Evolutionary conservation across 1,140 invertebrate genomes (phyloP).

Genomic region (Luehdorfia chinensis): DNA sequence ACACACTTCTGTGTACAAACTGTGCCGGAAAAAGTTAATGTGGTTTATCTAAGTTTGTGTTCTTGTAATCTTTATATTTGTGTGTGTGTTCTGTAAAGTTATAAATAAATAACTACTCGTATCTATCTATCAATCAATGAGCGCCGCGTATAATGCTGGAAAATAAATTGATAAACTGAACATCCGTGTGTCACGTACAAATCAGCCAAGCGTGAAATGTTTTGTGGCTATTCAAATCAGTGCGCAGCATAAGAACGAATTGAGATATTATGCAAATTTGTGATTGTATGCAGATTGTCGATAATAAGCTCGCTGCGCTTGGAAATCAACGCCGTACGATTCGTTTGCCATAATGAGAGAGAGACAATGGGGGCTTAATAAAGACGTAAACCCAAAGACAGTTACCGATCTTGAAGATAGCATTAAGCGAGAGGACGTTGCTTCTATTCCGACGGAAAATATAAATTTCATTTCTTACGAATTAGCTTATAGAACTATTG

Average conservation of each 20-base stretch:
- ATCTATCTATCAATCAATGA: too few species aligned
- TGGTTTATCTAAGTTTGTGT: too few species aligned
- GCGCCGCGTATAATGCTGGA: too few species aligned
- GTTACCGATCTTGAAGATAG: constrained; percentile 28
- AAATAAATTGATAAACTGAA: constrained; percentile 15
- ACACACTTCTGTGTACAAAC: too few species aligned
- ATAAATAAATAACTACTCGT: too few species aligned
- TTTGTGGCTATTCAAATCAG: constrained; percentile 53
- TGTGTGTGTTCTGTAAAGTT: too few species aligned
- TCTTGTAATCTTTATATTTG: too few species aligned
- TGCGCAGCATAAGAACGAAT: constrained; percentile 50
- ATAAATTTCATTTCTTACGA: constrained; percentile 3
- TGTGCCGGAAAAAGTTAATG: too few species aligned
- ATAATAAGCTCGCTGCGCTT: constrained; percentile 49
- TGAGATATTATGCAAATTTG: constrained; percentile 73
- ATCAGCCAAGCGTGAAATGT: constrained; percentile 53
- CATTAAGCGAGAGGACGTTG: not conserved
- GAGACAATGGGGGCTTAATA: constrained; percentile 68
- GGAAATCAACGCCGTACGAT: constrained; percentile 44
- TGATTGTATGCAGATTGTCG: constrained; percentile 71
- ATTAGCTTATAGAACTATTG: too few species aligned
- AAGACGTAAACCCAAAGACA: constrained; percentile 51
- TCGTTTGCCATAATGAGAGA: constrained; percentile 63
- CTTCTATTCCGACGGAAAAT: constrained; percentile 1
- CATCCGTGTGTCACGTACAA: constrained; percentile 23